Base-by-base conservation (phyloP, 2,888 invertebrate species). In the Ceriagrion tenellum region DNA sequence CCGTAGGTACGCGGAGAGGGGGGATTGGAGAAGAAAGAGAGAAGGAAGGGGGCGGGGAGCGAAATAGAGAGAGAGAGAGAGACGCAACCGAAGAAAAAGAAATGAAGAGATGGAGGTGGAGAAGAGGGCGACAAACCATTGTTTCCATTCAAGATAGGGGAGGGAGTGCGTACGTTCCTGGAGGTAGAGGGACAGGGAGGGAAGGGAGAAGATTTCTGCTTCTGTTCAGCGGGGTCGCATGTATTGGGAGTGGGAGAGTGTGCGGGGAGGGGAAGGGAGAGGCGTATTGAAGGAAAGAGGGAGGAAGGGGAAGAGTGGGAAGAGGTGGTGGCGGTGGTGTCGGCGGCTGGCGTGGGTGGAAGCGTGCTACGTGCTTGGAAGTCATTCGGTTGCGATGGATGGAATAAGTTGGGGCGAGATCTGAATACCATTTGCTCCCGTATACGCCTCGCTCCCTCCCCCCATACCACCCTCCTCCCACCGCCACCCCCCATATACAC, bases 381-480 rank as follows among this genome's bases (percentile, higher is more conserved):
- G n/a, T 55, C 47, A 89, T 55, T 89, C 89, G n/a, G 55, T 59
- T 20, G n/a, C 89, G 81, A 81, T 81, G 81, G 81, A 81, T 81
- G 81, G 81, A 81, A 81, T 81, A 81, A 81, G 81, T 81, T 81
- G 81, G 81, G 35, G 81, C 81, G 81, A 81, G 81, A 81, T 81
- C 81, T 81, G 81, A 81, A 81, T 81, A 81, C 81, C 81, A 81
- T 81, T 81, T 81, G 81, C 81, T 69, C 69, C n/a, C 59, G 18
- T 59, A 59, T 59, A 59, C 59, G 59, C 59, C 59, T 59, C 16
- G 12, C 74, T n/a, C 74, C 30, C n/a, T 35, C 13, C 74, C 69
- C 35, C 35, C 35, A 35, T 13, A 6, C 6, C 81, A 35, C 26
- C 8, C 69, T 3, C 23, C n/a, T 8, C 4, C 35, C n/a, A 55